Conservation (phyloP, 2,888 invertebrate species). For the Neria commutata region DNA sequence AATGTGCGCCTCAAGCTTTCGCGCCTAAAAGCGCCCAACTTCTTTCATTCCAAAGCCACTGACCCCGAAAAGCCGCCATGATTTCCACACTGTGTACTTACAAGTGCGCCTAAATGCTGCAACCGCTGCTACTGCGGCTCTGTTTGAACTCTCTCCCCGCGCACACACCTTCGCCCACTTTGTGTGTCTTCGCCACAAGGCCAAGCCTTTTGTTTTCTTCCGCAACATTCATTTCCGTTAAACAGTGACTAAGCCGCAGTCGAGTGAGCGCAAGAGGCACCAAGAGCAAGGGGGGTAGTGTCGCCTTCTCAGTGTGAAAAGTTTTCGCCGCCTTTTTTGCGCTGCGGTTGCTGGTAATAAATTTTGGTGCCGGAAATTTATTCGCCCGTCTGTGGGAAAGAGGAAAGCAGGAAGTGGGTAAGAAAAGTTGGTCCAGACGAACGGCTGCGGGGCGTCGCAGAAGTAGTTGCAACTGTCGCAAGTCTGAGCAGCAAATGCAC, state of each 20-base stretch:
- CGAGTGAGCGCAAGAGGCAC: slow-evolving; percentile 1
- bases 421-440: not conserved
- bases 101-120: too few relatives aligned
- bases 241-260: slow-evolving; percentile 32
- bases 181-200: not conserved
- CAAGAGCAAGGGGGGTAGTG: not conserved
- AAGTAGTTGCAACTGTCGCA: not conserved
- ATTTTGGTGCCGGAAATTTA: slow-evolving; percentile 40
- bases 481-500: not conserved
- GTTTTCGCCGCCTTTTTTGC: slow-evolving; percentile 41
- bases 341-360: slow-evolving; percentile 54
- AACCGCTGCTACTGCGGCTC: slow-evolving; percentile 43
- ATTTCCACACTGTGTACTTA: not conserved
- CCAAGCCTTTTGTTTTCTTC: not conserved
- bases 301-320: slow-evolving; percentile 24
- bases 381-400: slow-evolving; percentile 24
- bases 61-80: slow-evolving; percentile 40
- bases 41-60: slow-evolving; percentile 51
- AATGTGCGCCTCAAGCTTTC: not conserved
- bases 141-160: too few relatives aligned
- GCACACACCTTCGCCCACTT: too few relatives aligned
- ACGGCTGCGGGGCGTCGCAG: not conserved
- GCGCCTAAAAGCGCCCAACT: slow-evolving; percentile 20
- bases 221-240: slow-evolving; percentile 22
- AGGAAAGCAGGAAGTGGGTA: not conserved